Evolutionary conservation across 2,797 vertebrate genomes (phyloP), one percentile per base, ranked within the genome.

Genomic region (Denticeps clupeoides): DNA sequence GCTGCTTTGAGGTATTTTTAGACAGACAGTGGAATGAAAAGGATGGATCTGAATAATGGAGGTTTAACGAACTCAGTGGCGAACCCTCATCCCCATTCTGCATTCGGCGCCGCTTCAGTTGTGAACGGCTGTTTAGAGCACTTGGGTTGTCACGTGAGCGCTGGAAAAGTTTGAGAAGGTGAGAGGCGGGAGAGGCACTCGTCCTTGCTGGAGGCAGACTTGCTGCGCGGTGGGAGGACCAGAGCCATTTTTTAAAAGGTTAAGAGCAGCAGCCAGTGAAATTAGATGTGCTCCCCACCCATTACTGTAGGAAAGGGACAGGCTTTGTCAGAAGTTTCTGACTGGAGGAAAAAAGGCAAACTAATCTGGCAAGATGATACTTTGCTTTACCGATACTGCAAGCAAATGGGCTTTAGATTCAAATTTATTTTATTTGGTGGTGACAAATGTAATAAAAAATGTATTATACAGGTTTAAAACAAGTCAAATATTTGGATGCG

Each of bases 231-330:
- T 13, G 48, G 28, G 16, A 25, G 19, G 31, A 45, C 12, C 41
- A 21, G 29, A 19, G 33, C 33, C 21, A 35, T 12, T 45, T 12
- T 22, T 16, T 3, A 10, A 38, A 56, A 32, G 27, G 24, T 43
- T 53, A 60, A 62, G 53, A 59, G 63, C 52, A 60, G 44, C 49
- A 58, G 66, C 58, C 49, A 50, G 64, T 62, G 55, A 74, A 71
- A 71, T 61, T 53, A 75, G 67, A 71, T 50, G 53, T 63, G 64
- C 58, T 64, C 56, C 52, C 72, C 37, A 55, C 54, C 69, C 59
- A 71, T 62, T 64, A 68, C 31, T 22, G 19, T 26, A 50, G 13
- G 8, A 27, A 21, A 35, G 26, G 23, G n/a, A n/a, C n/a, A n/a
- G n/a, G n/a, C n/a, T n/a, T n/a, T n/a, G n/a, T n/a, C n/a, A n/a